These are phyloP conservation scores for Hipposideros armiger DNA, from an alignment of 2,113 vertebrate species.

Conservation along the genomic window DNA sequence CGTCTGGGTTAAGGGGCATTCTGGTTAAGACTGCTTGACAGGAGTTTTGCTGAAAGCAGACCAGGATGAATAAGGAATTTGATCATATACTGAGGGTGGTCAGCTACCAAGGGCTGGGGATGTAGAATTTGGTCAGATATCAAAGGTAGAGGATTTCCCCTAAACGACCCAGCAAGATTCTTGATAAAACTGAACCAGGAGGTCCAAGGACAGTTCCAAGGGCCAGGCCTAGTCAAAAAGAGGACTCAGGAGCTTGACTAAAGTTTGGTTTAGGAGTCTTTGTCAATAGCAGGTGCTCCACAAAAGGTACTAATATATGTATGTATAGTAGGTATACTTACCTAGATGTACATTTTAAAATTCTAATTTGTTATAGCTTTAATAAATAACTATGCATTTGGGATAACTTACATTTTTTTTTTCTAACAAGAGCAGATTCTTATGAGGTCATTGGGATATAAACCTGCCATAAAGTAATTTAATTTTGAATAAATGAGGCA, in stretches of 20 bases:
- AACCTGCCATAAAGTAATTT: neutral
- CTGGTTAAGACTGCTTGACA: neutral
- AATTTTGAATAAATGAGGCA: slow-evolving; percentile 3
- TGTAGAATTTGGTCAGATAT: neutral
- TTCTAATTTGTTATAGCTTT: slow-evolving; percentile 3
- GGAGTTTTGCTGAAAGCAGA: neutral
- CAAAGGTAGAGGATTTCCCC: neutral
- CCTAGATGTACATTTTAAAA: neutral
- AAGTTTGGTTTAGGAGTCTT: neutral
- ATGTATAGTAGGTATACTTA: neutral
- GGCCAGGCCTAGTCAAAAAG: neutral
- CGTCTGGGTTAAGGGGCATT: neutral
- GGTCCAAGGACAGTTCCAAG: neutral
- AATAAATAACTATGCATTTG: neutral
- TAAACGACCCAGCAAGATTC: neutral
- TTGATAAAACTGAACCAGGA: neutral
- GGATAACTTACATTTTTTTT: neutral
- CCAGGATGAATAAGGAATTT: neutral
- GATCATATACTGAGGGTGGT: neutral
- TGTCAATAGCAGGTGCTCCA: neutral
- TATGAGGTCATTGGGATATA: neutral
- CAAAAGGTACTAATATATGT: neutral
- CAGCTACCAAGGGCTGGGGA: neutral
- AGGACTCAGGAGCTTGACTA: neutral
- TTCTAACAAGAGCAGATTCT: neutral